Conservation (phyloP, 1,140 invertebrate species). For the Rhyacophila brunnea region DNA sequence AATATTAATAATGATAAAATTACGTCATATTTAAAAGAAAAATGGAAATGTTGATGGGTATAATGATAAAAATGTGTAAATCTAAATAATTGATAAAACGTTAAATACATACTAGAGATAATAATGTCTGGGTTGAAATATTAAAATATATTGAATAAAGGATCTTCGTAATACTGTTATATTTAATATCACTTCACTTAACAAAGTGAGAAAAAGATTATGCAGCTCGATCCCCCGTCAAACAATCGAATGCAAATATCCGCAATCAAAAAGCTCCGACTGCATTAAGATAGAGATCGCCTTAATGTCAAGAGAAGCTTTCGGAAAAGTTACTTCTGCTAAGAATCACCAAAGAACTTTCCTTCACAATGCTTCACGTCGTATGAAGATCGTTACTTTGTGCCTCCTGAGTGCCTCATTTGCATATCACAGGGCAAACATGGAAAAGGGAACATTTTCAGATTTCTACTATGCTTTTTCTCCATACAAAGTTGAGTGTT, state of each 20-base stretch:
- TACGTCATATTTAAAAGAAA: no score
- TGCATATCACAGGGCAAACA: slow-evolving; percentile 29
- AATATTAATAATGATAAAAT: no score
- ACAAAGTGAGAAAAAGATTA: no score
- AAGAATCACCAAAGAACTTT: not conserved
- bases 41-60: no score
- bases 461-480: not conserved
- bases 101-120: no score
- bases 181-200: no score
- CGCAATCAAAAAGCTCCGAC: slow-evolving; percentile 19
- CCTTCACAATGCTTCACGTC: not conserved
- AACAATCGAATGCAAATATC: slow-evolving; percentile 24
- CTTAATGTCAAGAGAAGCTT: not conserved
- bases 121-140: no score
- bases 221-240: not conserved
- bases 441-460: slow-evolving; percentile 10
- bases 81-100: no score
- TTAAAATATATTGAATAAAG: no score
- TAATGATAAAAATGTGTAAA: no score
- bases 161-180: no score
- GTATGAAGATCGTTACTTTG: slow-evolving; percentile 20
- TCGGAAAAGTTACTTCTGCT: slow-evolving; percentile 15
- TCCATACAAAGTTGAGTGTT: slow-evolving; percentile 5
- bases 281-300: slow-evolving; percentile 1
- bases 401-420: slow-evolving; percentile 21